Base-by-base conservation (phyloP, 2,888 invertebrate genomes). In the Dryococelus australis region DNA sequence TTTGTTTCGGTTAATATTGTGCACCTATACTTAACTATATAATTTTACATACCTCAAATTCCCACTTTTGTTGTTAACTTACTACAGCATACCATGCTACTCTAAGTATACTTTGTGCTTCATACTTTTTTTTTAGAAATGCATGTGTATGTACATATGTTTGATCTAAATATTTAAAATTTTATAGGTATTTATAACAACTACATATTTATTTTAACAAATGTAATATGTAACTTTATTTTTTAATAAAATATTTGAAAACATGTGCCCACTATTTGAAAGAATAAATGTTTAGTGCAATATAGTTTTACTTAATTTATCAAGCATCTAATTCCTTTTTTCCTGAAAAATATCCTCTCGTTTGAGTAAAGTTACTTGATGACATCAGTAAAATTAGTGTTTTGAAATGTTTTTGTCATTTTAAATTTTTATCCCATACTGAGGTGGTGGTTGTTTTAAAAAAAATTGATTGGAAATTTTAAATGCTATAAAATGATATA, bases 161-260 rank as follows among this genome's bases (percentile, higher is more conserved):
- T 65, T 65, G 47, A 47, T 47, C n/a, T n/a, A 65, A 12, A 24
- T 65, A 65, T 65, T 65, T 65, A 6, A 65, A 65, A 65, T 65
- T 65, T 65, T 65, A 65, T 65, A 65, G 20, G 10, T 65, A 65
- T 65, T 65, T 65, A 24, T 65, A 65, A 65, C 65, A 65, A 16
- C 65, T n/a, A 65, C n/a, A 24, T 65, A 65, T 65, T 65, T 65
- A 65, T 65, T 65, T 65, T 65, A 65, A n/a, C n/a, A n/a, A 65
- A 16, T 65, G 12, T 51, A 51, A 16, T 65, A 20, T 65, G 65
- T 65, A 65, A 65, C 16, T 65, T 65, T 65, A 65, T 65, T 20
- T 47, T 47, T 47, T 10, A 47, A 47, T 47, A 47, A 47, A 47
- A 10, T 65, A n/a, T 65, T 65, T 65, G n/a, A n/a, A n/a, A 65